These are phyloP conservation scores for Alectoris magna DNA, from an alignment of 2,797 vertebrate species.

Conservation along the genomic window DNA sequence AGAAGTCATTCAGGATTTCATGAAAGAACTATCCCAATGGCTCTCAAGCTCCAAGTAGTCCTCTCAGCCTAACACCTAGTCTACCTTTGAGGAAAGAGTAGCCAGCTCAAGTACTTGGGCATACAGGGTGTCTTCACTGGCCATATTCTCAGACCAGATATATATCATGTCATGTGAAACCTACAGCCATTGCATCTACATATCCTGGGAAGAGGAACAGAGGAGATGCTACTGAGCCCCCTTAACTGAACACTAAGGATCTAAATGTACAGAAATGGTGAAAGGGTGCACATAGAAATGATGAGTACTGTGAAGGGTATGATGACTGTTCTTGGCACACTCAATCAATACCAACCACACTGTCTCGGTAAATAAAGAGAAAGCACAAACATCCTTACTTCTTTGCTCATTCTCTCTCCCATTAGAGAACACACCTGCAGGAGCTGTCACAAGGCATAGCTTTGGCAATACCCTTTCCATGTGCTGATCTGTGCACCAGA, in stretches of 20 bases:
- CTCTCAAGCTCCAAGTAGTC: background rate
- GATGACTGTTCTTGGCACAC: background rate
- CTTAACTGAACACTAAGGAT: background rate
- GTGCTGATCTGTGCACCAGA: background rate
- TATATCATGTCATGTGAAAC: background rate
- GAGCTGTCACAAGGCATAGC: background rate
- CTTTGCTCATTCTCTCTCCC: background rate
- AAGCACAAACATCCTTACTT: background rate
- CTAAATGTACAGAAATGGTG: background rate
- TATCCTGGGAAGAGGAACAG: background rate
- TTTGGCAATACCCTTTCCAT: rapidly evolving
- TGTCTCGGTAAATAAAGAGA: background rate
- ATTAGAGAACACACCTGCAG: rapidly evolving
- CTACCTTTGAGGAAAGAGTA: background rate
- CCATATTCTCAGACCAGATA: background rate
- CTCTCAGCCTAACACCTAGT: background rate
- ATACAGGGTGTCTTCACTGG: background rate
- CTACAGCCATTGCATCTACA: background rate
- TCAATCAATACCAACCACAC: background rate
- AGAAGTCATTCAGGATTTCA: background rate
- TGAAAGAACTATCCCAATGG: background rate
- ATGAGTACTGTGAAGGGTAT: background rate
- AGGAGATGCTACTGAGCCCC: background rate
- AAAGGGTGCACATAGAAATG: background rate
- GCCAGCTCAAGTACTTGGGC: background rate